Percentiles rank a stretch among this genome's conserved stretches.
phyloP scores from a whole-genome alignment of 2,888 invertebrate species.

The Polydrusus tereticollis region DNA sequence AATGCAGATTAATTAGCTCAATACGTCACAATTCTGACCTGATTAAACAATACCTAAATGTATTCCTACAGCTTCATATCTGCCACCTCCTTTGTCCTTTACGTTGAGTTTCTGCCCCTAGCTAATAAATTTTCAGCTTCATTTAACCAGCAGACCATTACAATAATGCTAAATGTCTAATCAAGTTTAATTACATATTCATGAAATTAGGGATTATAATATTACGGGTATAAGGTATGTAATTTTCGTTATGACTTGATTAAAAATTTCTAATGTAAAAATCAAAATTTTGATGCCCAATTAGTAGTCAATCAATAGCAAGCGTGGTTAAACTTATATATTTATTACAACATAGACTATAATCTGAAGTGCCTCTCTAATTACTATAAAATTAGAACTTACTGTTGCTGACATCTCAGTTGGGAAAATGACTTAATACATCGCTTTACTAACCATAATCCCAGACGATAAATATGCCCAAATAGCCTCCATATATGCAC shows the following conservation, averaged over 20 bases:
- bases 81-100: conserved; percentile 2
- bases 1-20: neutral
- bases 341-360: neutral
- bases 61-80: neutral
- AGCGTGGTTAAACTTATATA: too few relatives aligned
- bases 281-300: too few relatives aligned
- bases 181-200: neutral
- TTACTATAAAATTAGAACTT: neutral
- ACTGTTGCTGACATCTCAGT: neutral
- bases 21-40: neutral
- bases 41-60: neutral
- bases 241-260: neutral
- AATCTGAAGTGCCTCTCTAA: neutral
- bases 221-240: neutral
- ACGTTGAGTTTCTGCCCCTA: neutral
- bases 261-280: too few relatives aligned
- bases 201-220: neutral
- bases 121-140: neutral
- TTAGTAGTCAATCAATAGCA: too few relatives aligned
- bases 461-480: neutral
- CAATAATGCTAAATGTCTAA: neutral
- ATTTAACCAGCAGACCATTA: neutral
- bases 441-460: neutral
- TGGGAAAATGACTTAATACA: neutral
- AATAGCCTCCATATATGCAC: neutral